Conservation (phyloP, 1,140 invertebrate genomes). For the Choristoneura fumiferana region DNA sequence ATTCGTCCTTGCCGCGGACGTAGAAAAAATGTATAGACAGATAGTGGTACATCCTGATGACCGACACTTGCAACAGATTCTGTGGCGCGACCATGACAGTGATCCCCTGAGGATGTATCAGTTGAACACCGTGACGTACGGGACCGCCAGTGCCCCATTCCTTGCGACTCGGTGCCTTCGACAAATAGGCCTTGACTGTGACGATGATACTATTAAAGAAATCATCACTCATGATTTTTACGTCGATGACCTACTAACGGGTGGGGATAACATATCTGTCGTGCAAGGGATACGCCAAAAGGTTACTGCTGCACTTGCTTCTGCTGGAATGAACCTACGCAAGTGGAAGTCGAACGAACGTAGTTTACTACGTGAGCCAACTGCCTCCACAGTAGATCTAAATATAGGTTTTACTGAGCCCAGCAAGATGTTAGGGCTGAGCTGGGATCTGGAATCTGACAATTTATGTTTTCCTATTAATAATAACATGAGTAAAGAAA, state of each 20-base stretch:
- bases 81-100: constrained; percentile 37
- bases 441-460: constrained; percentile 24
- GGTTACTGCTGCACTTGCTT: constrained; percentile 1
- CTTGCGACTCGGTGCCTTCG: constrained; percentile 26
- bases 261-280: constrained; percentile 38
- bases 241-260: constrained; percentile 69
- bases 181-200: constrained; percentile 28
- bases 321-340: too few species aligned
- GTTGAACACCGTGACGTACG: too few species aligned
- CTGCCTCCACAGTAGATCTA: constrained; percentile 16
- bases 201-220: constrained; percentile 21
- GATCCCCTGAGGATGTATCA: constrained; percentile 22
- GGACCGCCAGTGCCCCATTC: constrained; percentile 27
- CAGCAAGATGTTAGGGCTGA: constrained; percentile 29
- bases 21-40: constrained; percentile 61
- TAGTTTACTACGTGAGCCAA: too few species aligned
- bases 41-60: constrained; percentile 42
- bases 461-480: constrained; percentile 23
- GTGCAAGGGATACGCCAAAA: constrained; percentile 22
- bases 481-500: background rate
- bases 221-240: constrained; percentile 61
- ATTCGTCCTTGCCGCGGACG: constrained; percentile 47
- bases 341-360: too few species aligned
- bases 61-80: constrained; percentile 43
- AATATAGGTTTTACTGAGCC: constrained; percentile 26